These are phyloP conservation scores for Seriola rivoliana DNA, from an alignment of 2,113 vertebrate species.

Conservation along the genomic window DNA sequence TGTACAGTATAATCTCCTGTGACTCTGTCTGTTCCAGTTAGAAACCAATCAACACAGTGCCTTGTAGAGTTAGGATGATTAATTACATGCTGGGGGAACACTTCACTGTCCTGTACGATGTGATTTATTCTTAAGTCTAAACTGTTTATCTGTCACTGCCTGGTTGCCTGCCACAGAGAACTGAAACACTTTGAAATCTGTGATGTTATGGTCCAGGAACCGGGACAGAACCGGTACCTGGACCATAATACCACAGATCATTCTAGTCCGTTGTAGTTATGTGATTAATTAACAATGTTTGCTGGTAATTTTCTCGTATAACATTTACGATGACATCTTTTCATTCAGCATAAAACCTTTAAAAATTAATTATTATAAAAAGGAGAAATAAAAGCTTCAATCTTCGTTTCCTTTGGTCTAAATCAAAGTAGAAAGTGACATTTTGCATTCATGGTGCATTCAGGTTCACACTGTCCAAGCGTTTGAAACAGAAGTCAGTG, in stretches of 20 bases:
- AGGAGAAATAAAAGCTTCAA: background rate
- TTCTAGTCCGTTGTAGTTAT: background rate
- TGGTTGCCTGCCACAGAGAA: constrained; percentile 44
- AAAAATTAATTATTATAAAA: background rate
- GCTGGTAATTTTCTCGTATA: background rate
- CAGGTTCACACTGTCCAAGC: background rate
- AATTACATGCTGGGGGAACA: constrained; percentile 42
- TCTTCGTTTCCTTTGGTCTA: background rate
- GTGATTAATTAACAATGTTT: background rate
- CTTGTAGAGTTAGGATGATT: constrained; percentile 34
- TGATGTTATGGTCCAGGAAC: background rate
- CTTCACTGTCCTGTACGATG: constrained; percentile 44
- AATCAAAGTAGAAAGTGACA: background rate
- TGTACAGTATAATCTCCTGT: constrained; percentile 2
- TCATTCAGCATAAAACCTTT: background rate
- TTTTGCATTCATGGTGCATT: background rate
- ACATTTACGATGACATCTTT: background rate
- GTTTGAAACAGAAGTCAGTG: too few species aligned
- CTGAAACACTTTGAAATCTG: background rate
- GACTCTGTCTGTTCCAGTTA: constrained; percentile 30
- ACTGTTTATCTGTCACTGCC: constrained; percentile 57
- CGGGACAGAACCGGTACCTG: background rate
- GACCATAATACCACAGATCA: background rate
- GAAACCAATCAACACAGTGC: constrained; percentile 35
- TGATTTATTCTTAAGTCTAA: constrained; percentile 48